Evolutionary conservation across 2,113 vertebrate species (phyloP), one percentile per base, ranked within the genome.

Genomic region (Passer montanus): DNA sequence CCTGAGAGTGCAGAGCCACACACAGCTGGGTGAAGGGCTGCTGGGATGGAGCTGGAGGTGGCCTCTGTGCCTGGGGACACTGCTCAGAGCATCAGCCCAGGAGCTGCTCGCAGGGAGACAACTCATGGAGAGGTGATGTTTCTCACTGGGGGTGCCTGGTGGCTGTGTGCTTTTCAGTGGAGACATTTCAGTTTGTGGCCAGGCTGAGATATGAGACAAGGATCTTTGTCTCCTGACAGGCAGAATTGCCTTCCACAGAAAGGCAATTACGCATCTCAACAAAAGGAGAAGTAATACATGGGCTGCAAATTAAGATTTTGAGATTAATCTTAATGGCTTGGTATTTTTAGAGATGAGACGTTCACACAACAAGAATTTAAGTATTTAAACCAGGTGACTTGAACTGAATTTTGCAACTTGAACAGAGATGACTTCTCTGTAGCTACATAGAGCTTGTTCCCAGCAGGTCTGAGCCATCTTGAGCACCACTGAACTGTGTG

Each of bases 31-130:
- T 0, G 13, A 28, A 37, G 20, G 47, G 20, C 3, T 35, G 67
- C 11, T 2, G 15, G 10, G 41, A 16, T 11, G 63, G 37, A 77
- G 63, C 18, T 5, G 12, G 10, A 55, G 50, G n/a, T 41, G 35
- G 28, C 44, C 21, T 67, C 39, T 23, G 41, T 16, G 4, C 52
- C 7, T 2, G 22, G 49, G n/a, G 12, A 4, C 1, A 0, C 2
- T 13, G 3, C 17, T 14, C 49, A 53, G 24, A 46, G 22, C 58
- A 11, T 10, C 68, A n/a, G 5, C 20, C 35, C 26, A 24, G 26
- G 3, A 2, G 30, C 58, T 67, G 47, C 35, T 56, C 30, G 2
- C 0, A 0, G 27, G 17, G 9, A 7, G 10, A 37, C 50, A 67
- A 5, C 35, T 10, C 35, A 14, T 1, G 2, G 23, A 3, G 6